phyloP scores from a whole-genome alignment of 2,888 invertebrate species.

The Limnephilus rhombicus region DNA sequence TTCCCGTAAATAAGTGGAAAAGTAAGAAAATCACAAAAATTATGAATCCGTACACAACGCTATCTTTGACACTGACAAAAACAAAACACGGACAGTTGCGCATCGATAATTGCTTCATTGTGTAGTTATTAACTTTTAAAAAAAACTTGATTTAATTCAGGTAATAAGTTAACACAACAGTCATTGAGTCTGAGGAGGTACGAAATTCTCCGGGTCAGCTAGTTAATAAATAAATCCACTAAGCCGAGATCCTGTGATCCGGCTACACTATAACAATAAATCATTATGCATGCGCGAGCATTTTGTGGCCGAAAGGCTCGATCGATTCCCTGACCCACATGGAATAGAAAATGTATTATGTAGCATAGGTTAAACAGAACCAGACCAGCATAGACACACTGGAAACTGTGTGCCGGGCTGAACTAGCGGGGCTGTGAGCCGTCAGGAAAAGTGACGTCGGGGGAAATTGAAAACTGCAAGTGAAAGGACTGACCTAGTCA shows the following conservation, averaged over 20 bases:
- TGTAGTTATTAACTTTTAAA: too few species aligned
- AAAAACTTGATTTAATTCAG: too few species aligned
- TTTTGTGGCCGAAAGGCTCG: background rate
- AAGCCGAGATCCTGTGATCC: background rate
- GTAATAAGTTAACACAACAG: too few species aligned
- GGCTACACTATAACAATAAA: background rate
- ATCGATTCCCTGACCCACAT: conserved; percentile 14
- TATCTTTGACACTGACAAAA: too few species aligned
- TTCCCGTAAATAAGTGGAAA: too few species aligned
- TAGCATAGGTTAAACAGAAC: background rate
- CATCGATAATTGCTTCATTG: too few species aligned
- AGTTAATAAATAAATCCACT: background rate
- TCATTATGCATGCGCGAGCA: background rate
- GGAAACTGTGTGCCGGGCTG: background rate
- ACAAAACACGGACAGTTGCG: too few species aligned
- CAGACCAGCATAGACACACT: background rate
- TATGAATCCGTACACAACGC: too few species aligned
- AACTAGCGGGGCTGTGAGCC: background rate
- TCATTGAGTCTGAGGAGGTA: too few species aligned
- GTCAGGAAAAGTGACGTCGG: background rate
- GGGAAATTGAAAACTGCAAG: conserved; percentile 31
- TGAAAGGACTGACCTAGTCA: conserved; percentile 23
- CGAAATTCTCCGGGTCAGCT: too few species aligned
- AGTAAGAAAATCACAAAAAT: too few species aligned
- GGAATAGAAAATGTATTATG: background rate